Base-by-base conservation (phyloP, 2,797 vertebrate genomes). In the Parauchenoglanis punctatus region DNA sequence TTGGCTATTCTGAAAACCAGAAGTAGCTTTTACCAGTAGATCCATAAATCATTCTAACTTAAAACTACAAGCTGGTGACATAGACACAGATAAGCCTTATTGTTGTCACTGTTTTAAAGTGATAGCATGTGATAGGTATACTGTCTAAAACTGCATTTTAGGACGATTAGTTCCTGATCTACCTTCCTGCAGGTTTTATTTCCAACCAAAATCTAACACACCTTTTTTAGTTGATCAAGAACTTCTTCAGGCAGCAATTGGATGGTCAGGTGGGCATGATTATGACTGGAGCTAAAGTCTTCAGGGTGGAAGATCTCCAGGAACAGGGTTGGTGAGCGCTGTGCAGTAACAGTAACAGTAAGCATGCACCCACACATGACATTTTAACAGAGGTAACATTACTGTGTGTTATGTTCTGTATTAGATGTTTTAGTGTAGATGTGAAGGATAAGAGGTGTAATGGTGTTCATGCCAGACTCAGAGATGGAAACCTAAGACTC, bases 401-500 rank as follows among this genome's bases (percentile, higher is more conserved):
- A 0, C 46, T 15, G 13, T 52, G 73, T 76, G 13, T 52, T 73
- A 78, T 1, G 44, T 78, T 77, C 61, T 40, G 10, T 70, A n/a
- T 80, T 40, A 70, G 61, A 46, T 58, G 81, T 77, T n/a, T 68
- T 52, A 58, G 61, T 56, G 28, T 46, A 81, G 52, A 49, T 75
- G 83, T 75, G 15, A 86, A 44, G 82, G 59, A 87, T 72, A 85
- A 81, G 75, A 81, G 52, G 72, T 44, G 84, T 86, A 40, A 61
- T 87, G 65, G 58, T 83, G 83, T 90, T 88, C 87, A 86, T 67
- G 68, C 84, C 83, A 73, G 81, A 40, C 75, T 77, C 44, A 40
- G 18, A 44, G 92, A 94, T 91, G 92, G 94, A 95, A 95, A 95
- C 92, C 91, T 92, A 95, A 96, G 94, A 95, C 46, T 92, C 92